Conservation (phyloP, 1,140 invertebrate genomes). For the Spodoptera litura region DNA sequence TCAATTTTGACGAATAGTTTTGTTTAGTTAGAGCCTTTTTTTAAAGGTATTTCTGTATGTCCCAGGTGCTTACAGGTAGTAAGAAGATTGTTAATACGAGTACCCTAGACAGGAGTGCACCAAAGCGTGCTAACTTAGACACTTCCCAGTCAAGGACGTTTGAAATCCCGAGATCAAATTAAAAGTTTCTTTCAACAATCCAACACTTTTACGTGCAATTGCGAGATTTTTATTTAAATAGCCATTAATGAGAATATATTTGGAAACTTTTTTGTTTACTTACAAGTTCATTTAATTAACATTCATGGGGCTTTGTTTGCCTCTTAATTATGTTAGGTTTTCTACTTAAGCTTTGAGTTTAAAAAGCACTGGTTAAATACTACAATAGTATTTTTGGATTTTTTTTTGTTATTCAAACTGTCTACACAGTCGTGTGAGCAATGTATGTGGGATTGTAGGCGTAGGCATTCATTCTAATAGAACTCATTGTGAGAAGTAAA, state of each 20-base stretch:
- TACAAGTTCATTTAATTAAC: slow-evolving; percentile 16
- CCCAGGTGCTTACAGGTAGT: slow-evolving; percentile 36
- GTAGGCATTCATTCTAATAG: slow-evolving; percentile 48
- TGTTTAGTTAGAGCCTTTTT: background rate
- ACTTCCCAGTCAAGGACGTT: slow-evolving; percentile 50
- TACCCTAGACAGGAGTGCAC: slow-evolving; percentile 45
- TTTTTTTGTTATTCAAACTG: background rate
- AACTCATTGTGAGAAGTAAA: slow-evolving; percentile 47
- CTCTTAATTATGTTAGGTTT: slow-evolving; percentile 1
- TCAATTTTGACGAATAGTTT: background rate
- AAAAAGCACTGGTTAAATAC: too few relatives aligned
- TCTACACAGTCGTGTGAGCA: background rate
- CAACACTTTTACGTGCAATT: slow-evolving; percentile 35
- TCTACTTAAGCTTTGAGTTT: slow-evolving; percentile 3
- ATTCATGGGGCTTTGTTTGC: slow-evolving; percentile 10
- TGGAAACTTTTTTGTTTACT: slow-evolving; percentile 32
- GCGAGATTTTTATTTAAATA: slow-evolving; percentile 48
- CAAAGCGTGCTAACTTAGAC: slow-evolving; percentile 47
- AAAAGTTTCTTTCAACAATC: slow-evolving; percentile 51
- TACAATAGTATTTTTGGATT: too few relatives aligned
- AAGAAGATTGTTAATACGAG: slow-evolving; percentile 36
- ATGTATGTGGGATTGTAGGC: slow-evolving; percentile 15
- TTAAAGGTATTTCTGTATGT: background rate
- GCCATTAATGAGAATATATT: slow-evolving; percentile 43
- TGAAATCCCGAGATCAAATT: slow-evolving; percentile 53